A percentile compares a stretch with the other conserved stretches of the same genome.
These are phyloP conservation scores for Calameuta idolon DNA, from an alignment of 2,888 invertebrate species.

Conservation along the genomic window DNA sequence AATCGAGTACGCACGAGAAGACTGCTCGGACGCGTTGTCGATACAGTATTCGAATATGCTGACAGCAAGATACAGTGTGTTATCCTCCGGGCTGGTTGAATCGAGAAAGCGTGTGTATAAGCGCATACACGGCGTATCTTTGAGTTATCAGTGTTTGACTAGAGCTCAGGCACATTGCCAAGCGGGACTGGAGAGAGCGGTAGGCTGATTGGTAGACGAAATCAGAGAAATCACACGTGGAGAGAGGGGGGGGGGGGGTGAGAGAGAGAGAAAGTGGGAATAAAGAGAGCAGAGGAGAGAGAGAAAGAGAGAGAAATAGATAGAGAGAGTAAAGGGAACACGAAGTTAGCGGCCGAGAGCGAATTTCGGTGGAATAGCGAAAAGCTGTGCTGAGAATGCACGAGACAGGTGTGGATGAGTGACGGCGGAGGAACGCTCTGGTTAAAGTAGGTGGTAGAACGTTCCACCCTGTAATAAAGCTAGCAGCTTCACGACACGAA, in stretches of 20 bases:
- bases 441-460: background rate
- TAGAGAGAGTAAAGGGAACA: background rate
- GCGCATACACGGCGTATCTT: background rate
- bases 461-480: background rate
- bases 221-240: constrained; percentile 11
- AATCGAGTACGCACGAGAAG: background rate
- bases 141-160: background rate
- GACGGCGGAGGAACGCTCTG: background rate
- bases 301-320: constrained; percentile 27
- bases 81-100: background rate
- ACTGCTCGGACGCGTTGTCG: background rate
- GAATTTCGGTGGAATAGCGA: background rate
- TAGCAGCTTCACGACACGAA: background rate
- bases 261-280: constrained; percentile 9
- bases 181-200: background rate
- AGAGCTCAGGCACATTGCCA: background rate
- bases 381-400: background rate
- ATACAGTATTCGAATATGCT: background rate
- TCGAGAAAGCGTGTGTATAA: constrained; percentile 11
- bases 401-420: background rate
- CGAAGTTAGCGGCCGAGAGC: background rate
- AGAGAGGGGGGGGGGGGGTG: constrained; percentile 25
- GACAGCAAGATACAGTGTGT: background rate
- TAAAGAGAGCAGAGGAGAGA: constrained; percentile 17
- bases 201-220: background rate